Base-by-base conservation (phyloP, 2,113 vertebrate genomes). In the human (Homo sapiens) region DNA sequence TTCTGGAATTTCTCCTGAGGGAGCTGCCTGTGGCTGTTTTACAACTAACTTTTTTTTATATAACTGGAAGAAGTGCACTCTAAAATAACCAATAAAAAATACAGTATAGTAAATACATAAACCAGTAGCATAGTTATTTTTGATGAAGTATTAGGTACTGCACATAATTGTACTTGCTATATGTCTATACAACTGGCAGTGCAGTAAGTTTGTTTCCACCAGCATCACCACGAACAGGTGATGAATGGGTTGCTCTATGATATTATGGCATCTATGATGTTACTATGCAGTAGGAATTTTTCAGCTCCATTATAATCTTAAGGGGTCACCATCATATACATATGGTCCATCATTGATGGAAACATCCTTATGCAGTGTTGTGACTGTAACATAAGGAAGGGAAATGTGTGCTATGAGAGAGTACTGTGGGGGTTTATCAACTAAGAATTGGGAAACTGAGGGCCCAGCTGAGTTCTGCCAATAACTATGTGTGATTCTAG, bases 341-440 rank as follows among this genome's bases (percentile, higher is more conserved):
- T 48, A 30, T 9, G 16, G 43, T 32, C 25, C 43, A 8, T 45
- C 40, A 30, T 27, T 14, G 73, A 45, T 27, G 43, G 73, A 76
- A 45, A 30, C 73, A 8, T 45, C 25, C 12, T 45, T 76, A 76
- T 45, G 40, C 73, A 45, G 6, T 30, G 7, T 11, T 6, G 25
- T 30, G 40, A 76, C 8, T 45, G 40, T 45, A 17, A 30, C 27
- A 8, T 76, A 45, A 45, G 73, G 25, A 75, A 76, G 73, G 25
- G 9, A 72, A 72, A 72, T 72, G 68, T 72, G n/a, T 72, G 18
- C 18, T 38, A 72, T 72, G 18, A 72, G n/a, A 27, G 25, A 16
- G 38, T 50, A 23, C 1, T 6, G 0, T 35, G 30, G 32, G 5
- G 11, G 8, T 20, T 68, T 38, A 43, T n/a, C 5, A 20, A 14